phyloP scores from a whole-genome alignment of 2,113 vertebrate species.

The Phaethornis superciliosus region DNA sequence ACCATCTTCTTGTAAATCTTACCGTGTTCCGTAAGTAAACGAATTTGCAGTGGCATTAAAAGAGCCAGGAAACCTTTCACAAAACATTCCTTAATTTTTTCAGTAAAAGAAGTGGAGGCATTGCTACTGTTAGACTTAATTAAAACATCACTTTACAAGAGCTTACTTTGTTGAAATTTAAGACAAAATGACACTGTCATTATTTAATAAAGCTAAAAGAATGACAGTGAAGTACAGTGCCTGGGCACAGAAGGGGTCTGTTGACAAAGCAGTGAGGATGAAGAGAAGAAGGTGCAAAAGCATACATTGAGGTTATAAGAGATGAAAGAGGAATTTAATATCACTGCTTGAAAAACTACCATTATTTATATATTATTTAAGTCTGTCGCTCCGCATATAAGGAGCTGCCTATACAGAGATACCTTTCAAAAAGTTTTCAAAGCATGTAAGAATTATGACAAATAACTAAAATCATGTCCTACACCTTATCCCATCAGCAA shows the following conservation, averaged over 20 bases:
- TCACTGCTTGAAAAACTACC: background rate
- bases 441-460: fast-evolving
- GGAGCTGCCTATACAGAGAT: background rate
- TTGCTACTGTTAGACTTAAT: background rate
- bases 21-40: background rate
- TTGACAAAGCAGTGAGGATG: background rate
- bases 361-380: background rate
- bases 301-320: background rate
- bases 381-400: background rate
- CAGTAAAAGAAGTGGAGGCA: background rate
- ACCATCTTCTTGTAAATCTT: background rate
- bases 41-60: background rate
- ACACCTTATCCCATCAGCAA: background rate
- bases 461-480: fast-evolving
- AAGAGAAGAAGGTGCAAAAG: background rate
- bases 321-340: background rate
- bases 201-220: background rate
- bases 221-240: fast-evolving
- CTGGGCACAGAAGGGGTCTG: background rate
- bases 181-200: background rate
- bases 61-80: background rate
- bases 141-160: background rate
- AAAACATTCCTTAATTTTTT: background rate
- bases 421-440: background rate
- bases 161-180: background rate